Evolutionary conservation across 2,888 invertebrate species (phyloP), one percentile per base, ranked within the genome.

Genomic region (Erynnis tages): DNA sequence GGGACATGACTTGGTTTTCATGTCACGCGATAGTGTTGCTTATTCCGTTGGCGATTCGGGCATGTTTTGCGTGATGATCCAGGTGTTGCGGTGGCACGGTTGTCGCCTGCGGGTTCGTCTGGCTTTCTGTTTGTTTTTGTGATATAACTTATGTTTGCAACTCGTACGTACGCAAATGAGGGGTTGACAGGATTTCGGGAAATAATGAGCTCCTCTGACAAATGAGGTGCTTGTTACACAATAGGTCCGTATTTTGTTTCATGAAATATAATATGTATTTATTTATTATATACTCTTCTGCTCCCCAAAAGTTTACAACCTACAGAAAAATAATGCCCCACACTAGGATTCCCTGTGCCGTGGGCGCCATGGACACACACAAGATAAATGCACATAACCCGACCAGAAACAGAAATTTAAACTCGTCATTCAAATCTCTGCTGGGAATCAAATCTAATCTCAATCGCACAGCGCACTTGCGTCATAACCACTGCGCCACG

Each of bases 91-190:
- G 16, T 41, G 43, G 49, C 43, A 17, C 11, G 41, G 41, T 50
- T 32, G 8, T 25, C 13, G 49, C 49, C 40, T 4, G 27, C 16
- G 10, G 41, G 32, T 11, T 19, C 10, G 27, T 48, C 27, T 23
- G 35, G 19, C 23, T 40, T 48, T 21, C 35, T 11, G 40, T 48
- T 40, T 48, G 48, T 40, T 48, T 44, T 44, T 48, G 21, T 48
- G 37, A 10, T 27, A 37, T 48, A 37, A 30, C 38, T 38, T 38
- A 48, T 38, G 47, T 48, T 38, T 38, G 19, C 19, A 19, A 30
- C 38, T 34, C 37, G 14, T 14, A 7, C n/a, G 21, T 14, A 38
- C 13, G 10, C 14, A 38, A 38, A 27, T 47, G 27, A 27, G 37
- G 47, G 11, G 30, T 27, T 44, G 44, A 44, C 44, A 21, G 21